These are phyloP conservation scores for Amphiprion clarkii DNA, from an alignment of 2,797 vertebrate species.

Conservation along the genomic window DNA sequence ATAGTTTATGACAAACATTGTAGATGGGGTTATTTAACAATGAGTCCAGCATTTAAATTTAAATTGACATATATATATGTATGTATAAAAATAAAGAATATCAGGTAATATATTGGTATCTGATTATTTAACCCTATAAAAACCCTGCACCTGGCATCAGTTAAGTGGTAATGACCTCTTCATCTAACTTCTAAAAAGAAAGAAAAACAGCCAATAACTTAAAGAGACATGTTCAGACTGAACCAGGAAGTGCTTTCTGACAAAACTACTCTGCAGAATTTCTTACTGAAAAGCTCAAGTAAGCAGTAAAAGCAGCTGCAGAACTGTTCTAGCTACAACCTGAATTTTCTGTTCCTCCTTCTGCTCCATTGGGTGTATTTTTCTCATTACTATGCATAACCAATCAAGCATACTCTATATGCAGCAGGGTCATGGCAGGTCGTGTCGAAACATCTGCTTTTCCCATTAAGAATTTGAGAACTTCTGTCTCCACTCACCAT, in stretches of 20 bases:
- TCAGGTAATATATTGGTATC: too few species aligned
- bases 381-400: neutral
- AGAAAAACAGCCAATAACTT: too few species aligned
- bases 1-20: too few species aligned
- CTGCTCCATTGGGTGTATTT: neutral
- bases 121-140: too few species aligned
- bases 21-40: too few species aligned
- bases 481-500: neutral
- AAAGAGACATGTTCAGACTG: neutral
- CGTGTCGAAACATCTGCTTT: conserved; percentile 19
- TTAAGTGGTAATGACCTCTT: too few species aligned
- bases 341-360: conserved; percentile 13
- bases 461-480: conserved; percentile 6
- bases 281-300: neutral
- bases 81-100: too few species aligned
- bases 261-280: neutral
- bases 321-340: neutral
- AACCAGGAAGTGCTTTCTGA: neutral
- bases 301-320: neutral
- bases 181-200: too few species aligned
- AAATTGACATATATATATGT: too few species aligned
- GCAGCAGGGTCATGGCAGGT: neutral
- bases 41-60: too few species aligned
- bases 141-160: too few species aligned
- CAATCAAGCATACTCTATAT: conserved; percentile 10